Conservation (phyloP, 1,140 invertebrate genomes). For the Camponotus vicinus region DNA sequence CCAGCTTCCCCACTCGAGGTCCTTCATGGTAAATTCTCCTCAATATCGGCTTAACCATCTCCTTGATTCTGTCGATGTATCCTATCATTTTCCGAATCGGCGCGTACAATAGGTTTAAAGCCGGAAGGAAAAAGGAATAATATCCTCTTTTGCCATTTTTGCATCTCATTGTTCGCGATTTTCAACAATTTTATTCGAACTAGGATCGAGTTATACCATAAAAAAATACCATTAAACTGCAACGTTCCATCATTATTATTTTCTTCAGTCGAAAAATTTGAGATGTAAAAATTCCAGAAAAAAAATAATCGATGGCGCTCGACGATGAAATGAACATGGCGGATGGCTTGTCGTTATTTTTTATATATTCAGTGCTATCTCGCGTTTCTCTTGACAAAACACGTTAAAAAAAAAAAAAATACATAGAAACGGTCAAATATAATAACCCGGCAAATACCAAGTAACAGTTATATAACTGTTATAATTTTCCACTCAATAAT, state of each 20-base stretch:
- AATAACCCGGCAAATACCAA: too few relatives aligned
- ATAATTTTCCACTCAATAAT: too few relatives aligned
- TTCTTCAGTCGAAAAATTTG: conserved; percentile 41
- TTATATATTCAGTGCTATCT: neutral
- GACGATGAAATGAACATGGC: conserved; percentile 11
- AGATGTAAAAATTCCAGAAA: conserved; percentile 15
- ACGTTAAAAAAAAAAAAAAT: neutral
- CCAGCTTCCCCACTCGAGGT: neutral
- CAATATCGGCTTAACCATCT: conserved; percentile 35
- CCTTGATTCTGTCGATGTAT: conserved; percentile 46
- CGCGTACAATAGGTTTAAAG: neutral
- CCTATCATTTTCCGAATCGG: conserved; percentile 29
- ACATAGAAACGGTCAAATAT: neutral
- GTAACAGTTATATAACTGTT: too few relatives aligned
- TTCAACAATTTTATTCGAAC: conserved; percentile 10
- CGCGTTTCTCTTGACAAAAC: neutral
- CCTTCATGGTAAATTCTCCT: conserved; percentile 26
- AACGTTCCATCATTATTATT: conserved; percentile 44
- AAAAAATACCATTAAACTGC: conserved; percentile 43
- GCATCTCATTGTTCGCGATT: conserved; percentile 30
- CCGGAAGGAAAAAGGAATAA: neutral
- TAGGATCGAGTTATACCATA: neutral
- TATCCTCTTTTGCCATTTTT: neutral
- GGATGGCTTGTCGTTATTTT: conserved; percentile 24
- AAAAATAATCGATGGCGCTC: neutral